Conservation (phyloP, 1,140 invertebrate species). For the Papilio polytes region DNA sequence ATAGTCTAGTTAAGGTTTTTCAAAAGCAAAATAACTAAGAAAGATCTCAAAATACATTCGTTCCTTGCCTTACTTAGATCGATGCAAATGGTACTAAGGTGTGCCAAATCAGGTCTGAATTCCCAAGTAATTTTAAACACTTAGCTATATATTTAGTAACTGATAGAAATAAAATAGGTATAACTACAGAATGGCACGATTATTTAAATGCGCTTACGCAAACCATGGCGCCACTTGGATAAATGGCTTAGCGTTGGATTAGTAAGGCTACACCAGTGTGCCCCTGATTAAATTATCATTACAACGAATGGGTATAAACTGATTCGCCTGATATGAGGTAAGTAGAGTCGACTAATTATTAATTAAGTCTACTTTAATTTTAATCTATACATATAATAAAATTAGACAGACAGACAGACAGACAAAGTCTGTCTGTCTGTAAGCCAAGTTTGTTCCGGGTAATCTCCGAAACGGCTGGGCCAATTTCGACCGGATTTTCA, state of each 20-base stretch:
- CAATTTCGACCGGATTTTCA: too few species aligned
- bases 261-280: not conserved
- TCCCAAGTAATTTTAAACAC: not conserved
- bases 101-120: not conserved
- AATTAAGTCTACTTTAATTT: too few species aligned
- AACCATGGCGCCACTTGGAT: not conserved
- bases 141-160: not conserved
- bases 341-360: too few species aligned
- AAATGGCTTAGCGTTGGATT: slow-evolving; percentile 1
- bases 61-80: too few species aligned
- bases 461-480: too few species aligned
- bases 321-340: not conserved
- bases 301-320: not conserved
- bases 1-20: too few species aligned
- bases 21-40: too few species aligned
- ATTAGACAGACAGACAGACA: too few species aligned
- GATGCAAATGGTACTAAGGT: not conserved
- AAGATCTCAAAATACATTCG: too few species aligned
- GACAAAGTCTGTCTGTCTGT: too few species aligned
- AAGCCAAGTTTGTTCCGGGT: too few species aligned
- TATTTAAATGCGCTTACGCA: slow-evolving; percentile 14
- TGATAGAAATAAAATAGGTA: not conserved
- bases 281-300: not conserved
- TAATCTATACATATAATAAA: too few species aligned
- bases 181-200: not conserved